Evolutionary conservation across 1,140 invertebrate genomes (phyloP), one percentile per base, ranked within the genome.

Genomic region (Anastrepha obliqua): DNA sequence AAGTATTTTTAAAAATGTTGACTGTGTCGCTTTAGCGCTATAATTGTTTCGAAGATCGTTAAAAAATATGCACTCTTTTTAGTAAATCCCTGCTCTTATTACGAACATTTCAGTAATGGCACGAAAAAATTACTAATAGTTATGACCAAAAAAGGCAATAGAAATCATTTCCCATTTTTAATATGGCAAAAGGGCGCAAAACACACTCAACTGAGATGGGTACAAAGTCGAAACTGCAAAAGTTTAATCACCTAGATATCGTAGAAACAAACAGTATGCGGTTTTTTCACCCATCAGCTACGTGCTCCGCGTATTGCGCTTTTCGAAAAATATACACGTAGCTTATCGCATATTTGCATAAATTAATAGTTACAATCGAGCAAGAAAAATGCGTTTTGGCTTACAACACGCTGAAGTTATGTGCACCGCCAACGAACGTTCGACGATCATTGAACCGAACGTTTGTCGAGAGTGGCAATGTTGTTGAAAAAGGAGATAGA

Each of bases 261-360:
- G 42, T 74, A 55, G 39, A 9, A 67, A 67, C 20, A 65, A 44
- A 47, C 5, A 70, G 9, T 47, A 44, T 5, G 11, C 3, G 11
- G 20, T 15, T 42, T 15, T 70, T 15, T 15, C 39, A 6, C 15
- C 42, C 42, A 13, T 11, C 13, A 62, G 11, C 4, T n/a, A 62
- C 60, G 60, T 62, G 17, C 60, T 13, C 17, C 11, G 17, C 13
- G 67, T 74, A 39, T 11, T 47, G 39, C 42, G 17, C 15, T 42
- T 74, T 47, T 17, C 2, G 42, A 70, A 70, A 70, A 44, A 70
- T 3, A 15, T 17, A 44, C 42, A 70, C 67, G 42, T 74, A 74
- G 13, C 67, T 44, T 74, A 74, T 17, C 42, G 67, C 67, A 74
- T 47, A 74, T 74, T 74, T 74, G 67, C 39, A 74, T 74, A 74